phyloP scores from a whole-genome alignment of 2,888 invertebrate genomes.

The Caenorhabditis doughertyi region DNA sequence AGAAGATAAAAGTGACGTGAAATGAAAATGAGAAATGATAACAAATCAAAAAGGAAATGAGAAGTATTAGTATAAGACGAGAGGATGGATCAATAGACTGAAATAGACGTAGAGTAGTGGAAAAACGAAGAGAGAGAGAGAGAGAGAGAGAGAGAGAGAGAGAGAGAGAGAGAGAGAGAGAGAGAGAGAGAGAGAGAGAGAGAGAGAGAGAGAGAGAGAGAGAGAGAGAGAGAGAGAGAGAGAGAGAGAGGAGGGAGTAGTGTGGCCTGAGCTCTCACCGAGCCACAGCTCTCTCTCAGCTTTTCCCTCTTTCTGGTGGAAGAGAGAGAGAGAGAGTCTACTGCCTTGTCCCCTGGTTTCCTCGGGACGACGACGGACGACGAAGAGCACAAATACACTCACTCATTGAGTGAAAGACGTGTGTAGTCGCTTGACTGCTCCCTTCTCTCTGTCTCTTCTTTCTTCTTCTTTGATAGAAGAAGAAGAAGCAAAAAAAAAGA shows the following conservation, averaged over 20 bases:
- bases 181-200: background rate
- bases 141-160: slow-evolving; percentile 27
- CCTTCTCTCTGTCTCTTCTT: slow-evolving; percentile 15
- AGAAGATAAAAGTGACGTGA: slow-evolving; percentile 18
- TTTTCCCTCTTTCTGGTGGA: slow-evolving; percentile 25
- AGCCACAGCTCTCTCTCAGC: slow-evolving; percentile 30
- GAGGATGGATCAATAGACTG: slow-evolving; percentile 50
- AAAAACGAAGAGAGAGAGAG: too few species aligned
- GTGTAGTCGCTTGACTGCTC: slow-evolving; percentile 57
- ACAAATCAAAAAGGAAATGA: slow-evolving; percentile 13
- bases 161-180: slow-evolving; percentile 18
- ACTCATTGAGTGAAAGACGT: slow-evolving; percentile 64
- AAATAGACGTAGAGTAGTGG: slow-evolving; percentile 43
- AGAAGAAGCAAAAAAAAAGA: slow-evolving; percentile 22
- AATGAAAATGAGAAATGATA: slow-evolving; percentile 38
- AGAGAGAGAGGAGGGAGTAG: slow-evolving; percentile 1
- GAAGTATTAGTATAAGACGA: background rate
- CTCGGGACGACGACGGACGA: too few species aligned
- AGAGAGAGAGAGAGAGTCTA: background rate
- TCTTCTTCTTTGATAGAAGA: slow-evolving; percentile 8
- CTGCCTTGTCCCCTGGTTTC: slow-evolving; percentile 14
- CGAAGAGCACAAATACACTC: slow-evolving; percentile 51
- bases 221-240: slow-evolving; percentile 39
- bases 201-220: slow-evolving; percentile 41
- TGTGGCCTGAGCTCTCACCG: slow-evolving; percentile 58